phyloP scores from a whole-genome alignment of 2,797 vertebrate species.

The Anas bernieri region DNA sequence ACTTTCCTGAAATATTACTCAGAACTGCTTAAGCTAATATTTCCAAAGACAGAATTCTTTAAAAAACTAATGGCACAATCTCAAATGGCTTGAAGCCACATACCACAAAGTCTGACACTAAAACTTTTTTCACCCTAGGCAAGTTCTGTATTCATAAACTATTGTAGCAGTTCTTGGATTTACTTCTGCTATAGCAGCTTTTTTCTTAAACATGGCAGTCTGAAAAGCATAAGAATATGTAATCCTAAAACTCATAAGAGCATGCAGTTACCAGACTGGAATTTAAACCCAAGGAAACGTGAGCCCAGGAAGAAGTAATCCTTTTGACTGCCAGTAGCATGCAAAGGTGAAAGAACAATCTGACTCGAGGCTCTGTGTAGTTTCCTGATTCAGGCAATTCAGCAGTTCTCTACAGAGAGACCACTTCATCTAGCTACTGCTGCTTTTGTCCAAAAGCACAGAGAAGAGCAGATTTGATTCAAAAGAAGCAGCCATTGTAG shows the following conservation, averaged over 20 bases:
- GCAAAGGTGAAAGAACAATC: not conserved
- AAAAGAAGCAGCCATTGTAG: not conserved
- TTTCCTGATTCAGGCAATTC: not conserved
- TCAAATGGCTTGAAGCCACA: conserved; percentile 41
- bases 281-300: conserved; percentile 26
- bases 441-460: not conserved
- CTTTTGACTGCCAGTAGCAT: not conserved
- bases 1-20: conserved; percentile 61
- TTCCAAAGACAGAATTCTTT: conserved; percentile 59
- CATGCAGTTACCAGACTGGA: conserved; percentile 18
- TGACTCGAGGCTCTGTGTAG: not conserved
- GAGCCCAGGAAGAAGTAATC: conserved; percentile 40
- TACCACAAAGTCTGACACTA: not conserved
- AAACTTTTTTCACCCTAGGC: not conserved
- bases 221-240: not conserved
- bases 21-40: conserved; percentile 67
- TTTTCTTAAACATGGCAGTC: not conserved
- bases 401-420: not conserved
- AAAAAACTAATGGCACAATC: conserved; percentile 39
- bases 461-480: not conserved
- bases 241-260: conserved; percentile 2
- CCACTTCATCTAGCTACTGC: not conserved
- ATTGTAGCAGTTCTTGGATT: not conserved
- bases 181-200: not conserved
- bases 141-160: not conserved